Evolutionary conservation across 2,113 vertebrate genomes (phyloP).

Genomic region (Nothocercus nigrocapillus): DNA sequence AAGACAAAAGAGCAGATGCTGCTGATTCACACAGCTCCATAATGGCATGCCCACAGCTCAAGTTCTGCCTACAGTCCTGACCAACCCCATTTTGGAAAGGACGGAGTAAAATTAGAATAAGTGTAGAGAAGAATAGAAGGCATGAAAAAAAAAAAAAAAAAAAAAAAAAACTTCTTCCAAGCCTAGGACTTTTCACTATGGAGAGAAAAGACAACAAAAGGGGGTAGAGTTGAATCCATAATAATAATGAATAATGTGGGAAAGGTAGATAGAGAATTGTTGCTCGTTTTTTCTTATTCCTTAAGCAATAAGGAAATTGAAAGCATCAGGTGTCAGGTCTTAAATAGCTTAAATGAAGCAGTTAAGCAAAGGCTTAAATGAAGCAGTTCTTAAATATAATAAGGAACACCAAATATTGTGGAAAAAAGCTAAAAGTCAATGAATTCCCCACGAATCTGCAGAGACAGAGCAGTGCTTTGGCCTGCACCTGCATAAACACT

Average conservation of each 20-base stretch:
- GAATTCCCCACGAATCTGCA: background rate
- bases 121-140: background rate
- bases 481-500: background rate
- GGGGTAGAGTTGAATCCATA: background rate
- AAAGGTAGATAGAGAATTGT: background rate
- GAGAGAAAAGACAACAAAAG: background rate
- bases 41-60: background rate
- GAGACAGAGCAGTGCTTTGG: background rate
- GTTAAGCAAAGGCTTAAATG: background rate
- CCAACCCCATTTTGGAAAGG: background rate
- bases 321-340: background rate
- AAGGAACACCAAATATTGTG: background rate
- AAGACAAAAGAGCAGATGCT: background rate
- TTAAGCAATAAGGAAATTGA: background rate
- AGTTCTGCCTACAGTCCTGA: background rate
- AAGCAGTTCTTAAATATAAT: background rate
- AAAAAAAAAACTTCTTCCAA: background rate
- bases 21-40: background rate
- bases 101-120: background rate
- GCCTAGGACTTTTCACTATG: background rate
- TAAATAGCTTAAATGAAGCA: background rate
- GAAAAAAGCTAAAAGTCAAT: background rate
- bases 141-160: background rate
- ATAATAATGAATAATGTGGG: accelerated
- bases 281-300: background rate